Evolutionary conservation across 1,140 invertebrate species (phyloP), one percentile per base, ranked within the genome.

Genomic region (Solenopsis invicta): DNA sequence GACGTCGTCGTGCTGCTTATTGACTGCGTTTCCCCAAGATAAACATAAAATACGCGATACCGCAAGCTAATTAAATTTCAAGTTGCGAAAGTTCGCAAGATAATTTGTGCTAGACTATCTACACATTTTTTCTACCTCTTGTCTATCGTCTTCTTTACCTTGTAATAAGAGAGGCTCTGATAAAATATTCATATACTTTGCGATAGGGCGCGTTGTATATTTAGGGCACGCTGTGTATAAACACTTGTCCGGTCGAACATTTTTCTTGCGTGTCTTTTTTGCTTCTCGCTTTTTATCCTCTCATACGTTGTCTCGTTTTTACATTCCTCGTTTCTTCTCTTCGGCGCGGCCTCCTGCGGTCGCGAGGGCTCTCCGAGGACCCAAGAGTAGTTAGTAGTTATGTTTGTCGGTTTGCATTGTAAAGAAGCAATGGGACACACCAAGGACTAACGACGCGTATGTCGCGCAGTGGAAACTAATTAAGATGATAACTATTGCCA

Each of bases 371-470:
- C 37, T 48, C 29, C 61, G 52, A 74, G 66, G 85, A 75, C 77
- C 75, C 88, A 89, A 90, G 88, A 91, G 91, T 92, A 91, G 90
- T 92, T 93, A 92, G 92, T 93, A 92, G 92, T 93, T 93, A 91
- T 91, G 89, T 91, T 90, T 86, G 64, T 78, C 87, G 90, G 89
- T 93, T 93, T 93, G 92, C 92, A 93, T 93, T 93, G 91, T 93
- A 93, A 93, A 93, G 89, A 89, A 93, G 89, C 90, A 78, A 67
- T 74, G 85, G 85, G 89, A 92, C 18, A 88, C 85, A 92, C 85
- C 67, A 78, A 69, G 82, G 92, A 67, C 89, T 93, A 92, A 93
- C 89, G 90, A 93, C 87, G 88, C 91, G 86, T 89, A 88, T 78
- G 81, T 90, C 74, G 82, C 87, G 66, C 56, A 93, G 90, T 90